phyloP scores from a whole-genome alignment of 2,797 vertebrate genomes.

The Sparus aurata region DNA sequence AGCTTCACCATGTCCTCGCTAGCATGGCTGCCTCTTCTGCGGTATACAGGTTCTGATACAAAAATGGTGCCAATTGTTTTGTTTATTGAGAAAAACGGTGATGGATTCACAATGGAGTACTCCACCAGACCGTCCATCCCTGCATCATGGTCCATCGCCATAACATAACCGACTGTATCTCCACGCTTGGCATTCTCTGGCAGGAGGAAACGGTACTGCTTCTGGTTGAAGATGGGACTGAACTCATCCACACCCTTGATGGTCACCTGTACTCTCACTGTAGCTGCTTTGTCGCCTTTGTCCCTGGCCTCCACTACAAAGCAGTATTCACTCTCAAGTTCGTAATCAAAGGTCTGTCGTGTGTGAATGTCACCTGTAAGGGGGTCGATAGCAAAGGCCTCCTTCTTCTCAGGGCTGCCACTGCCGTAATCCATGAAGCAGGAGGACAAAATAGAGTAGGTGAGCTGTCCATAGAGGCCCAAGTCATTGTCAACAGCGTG shows the following conservation, averaged over 20 bases:
- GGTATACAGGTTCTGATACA: slow-evolving; percentile 83
- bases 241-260: slow-evolving; percentile 94
- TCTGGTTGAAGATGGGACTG: slow-evolving; percentile 92
- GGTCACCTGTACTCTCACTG: slow-evolving; percentile 86
- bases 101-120: slow-evolving; percentile 87
- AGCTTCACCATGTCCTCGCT: slow-evolving; percentile 84
- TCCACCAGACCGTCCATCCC: slow-evolving; percentile 92
- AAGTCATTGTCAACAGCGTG: slow-evolving; percentile 91
- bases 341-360: slow-evolving; percentile 91
- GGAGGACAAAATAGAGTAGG: slow-evolving; percentile 90
- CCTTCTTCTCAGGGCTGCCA: slow-evolving; percentile 81
- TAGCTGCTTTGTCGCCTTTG: slow-evolving; percentile 88
- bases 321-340: slow-evolving; percentile 89
- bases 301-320: slow-evolving; percentile 92
- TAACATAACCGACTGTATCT: slow-evolving; percentile 89
- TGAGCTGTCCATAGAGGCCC: slow-evolving; percentile 90
- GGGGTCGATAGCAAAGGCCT: slow-evolving; percentile 90
- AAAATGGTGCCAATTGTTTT: slow-evolving; percentile 89
- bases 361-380: slow-evolving; percentile 91
- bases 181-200: slow-evolving; percentile 81
- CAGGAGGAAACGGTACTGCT: slow-evolving; percentile 90
- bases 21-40: slow-evolving; percentile 70
- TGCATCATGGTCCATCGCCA: slow-evolving; percentile 90
- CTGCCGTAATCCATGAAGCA: slow-evolving; percentile 85
- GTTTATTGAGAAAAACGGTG: slow-evolving; percentile 90